Conservation (phyloP, 2,797 vertebrate species). For the Oophaga sylvatica region DNA sequence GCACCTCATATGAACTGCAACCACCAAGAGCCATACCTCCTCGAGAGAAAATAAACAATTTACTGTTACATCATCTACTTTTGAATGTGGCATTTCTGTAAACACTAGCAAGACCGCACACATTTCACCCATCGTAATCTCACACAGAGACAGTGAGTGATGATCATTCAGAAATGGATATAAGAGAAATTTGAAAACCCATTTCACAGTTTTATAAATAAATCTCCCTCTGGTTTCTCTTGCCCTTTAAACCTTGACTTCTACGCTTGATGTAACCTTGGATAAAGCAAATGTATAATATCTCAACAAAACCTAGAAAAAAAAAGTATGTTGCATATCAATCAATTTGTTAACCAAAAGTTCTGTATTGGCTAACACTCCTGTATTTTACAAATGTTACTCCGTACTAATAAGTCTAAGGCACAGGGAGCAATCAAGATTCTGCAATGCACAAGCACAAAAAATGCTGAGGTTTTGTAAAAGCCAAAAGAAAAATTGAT, state of each 20-base stretch:
- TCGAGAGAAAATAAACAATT: too few relatives aligned
- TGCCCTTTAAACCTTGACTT: background rate
- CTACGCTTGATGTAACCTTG: background rate
- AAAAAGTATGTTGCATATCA: background rate
- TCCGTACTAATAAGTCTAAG: slow-evolving; percentile 28
- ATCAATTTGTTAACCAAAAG: slow-evolving; percentile 27
- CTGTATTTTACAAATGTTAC: slow-evolving; percentile 32
- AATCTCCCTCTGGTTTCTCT: background rate
- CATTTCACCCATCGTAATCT: too few relatives aligned
- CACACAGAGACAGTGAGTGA: background rate
- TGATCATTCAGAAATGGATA: background rate
- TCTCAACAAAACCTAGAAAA: background rate
- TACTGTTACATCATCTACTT: too few relatives aligned
- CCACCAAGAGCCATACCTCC: too few relatives aligned
- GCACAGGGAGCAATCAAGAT: slow-evolving; percentile 44
- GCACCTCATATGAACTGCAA: too few relatives aligned
- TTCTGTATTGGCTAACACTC: background rate
- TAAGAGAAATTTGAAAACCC: background rate
- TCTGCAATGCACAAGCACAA: slow-evolving; percentile 42
- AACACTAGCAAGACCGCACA: too few relatives aligned
- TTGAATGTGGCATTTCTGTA: too few relatives aligned
- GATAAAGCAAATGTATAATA: background rate
- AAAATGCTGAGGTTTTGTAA: slow-evolving; percentile 48
- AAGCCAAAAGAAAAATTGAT: slow-evolving; percentile 53
- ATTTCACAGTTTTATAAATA: background rate